Conservation (phyloP, 2,888 invertebrate species). For the Apantesis nais region DNA sequence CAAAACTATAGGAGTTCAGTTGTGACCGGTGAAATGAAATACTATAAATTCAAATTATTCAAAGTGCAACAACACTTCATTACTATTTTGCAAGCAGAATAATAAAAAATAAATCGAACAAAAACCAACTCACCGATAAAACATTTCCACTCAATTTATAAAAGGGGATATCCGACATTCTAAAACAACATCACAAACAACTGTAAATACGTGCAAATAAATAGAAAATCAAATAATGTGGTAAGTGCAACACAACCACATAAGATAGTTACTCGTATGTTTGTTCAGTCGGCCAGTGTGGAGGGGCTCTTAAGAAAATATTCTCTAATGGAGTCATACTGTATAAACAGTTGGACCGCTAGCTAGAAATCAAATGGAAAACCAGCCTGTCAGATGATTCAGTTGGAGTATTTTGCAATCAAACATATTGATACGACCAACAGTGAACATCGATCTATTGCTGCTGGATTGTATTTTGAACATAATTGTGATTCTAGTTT, state of each 20-base stretch:
- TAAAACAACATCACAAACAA: background rate
- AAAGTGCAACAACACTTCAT: too few species aligned
- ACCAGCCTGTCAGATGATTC: background rate
- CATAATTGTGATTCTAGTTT: background rate
- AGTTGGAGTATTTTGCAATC: constrained; percentile 3
- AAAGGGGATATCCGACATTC: background rate
- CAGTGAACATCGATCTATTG: background rate
- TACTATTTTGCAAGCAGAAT: too few species aligned
- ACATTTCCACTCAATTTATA: background rate
- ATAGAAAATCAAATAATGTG: constrained; percentile 27
- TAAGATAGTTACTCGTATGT: constrained; percentile 34
- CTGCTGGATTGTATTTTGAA: background rate
- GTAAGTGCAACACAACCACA: constrained; percentile 22
- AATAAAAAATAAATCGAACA: background rate
- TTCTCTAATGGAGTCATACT: constrained; percentile 51
- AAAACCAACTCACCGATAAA: background rate
- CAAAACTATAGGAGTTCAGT: too few species aligned
- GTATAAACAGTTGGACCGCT: constrained; percentile 38
- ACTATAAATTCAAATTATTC: too few species aligned
- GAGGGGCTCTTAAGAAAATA: constrained; percentile 55
- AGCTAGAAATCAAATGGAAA: constrained; percentile 14
- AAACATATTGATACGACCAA: background rate
- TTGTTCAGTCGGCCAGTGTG: constrained; percentile 45
- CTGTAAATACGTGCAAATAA: constrained; percentile 17
- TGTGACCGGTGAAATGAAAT: too few species aligned